Conservation (phyloP, 2,888 invertebrate genomes). For the Hesperia comma region DNA sequence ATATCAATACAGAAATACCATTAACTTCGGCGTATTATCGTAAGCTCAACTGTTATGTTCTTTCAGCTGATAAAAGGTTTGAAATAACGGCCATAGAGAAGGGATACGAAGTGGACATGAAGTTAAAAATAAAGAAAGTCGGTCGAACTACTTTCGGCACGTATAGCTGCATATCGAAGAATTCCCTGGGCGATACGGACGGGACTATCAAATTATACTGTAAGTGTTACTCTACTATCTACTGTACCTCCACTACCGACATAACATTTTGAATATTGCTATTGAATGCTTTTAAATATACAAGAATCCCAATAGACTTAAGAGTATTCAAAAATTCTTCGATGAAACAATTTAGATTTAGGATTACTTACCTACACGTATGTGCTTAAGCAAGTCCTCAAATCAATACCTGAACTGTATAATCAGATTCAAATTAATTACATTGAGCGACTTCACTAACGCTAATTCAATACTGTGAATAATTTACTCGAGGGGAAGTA, state of each 20-base stretch:
- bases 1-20: too few species aligned
- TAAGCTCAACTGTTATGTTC: constrained; percentile 24
- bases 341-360: constrained; percentile 18
- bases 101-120: constrained; percentile 89
- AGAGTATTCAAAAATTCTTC: constrained; percentile 25
- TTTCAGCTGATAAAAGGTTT: constrained; percentile 80
- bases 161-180: constrained; percentile 89
- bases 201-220: constrained; percentile 89
- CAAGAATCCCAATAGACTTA: constrained; percentile 16
- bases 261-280: constrained; percentile 31
- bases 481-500: constrained; percentile 30
- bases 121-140: constrained; percentile 86
- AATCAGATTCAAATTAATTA: constrained; percentile 20
- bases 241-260: constrained; percentile 20
- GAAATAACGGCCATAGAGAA: constrained; percentile 81
- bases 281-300: constrained; percentile 24
- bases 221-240: constrained; percentile 71
- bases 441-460: constrained; percentile 16
- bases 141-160: constrained; percentile 85
- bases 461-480: constrained; percentile 31
- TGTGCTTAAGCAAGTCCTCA: background rate
- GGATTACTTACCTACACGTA: background rate
- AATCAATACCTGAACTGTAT: background rate
- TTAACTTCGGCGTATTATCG: too few species aligned
- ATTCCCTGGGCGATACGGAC: constrained; percentile 89